A percentile compares a stretch with the other conserved stretches of the same genome.
Conservation (phyloP, 2,797 vertebrate species). For the Chiloscyllium punctatum region DNA sequence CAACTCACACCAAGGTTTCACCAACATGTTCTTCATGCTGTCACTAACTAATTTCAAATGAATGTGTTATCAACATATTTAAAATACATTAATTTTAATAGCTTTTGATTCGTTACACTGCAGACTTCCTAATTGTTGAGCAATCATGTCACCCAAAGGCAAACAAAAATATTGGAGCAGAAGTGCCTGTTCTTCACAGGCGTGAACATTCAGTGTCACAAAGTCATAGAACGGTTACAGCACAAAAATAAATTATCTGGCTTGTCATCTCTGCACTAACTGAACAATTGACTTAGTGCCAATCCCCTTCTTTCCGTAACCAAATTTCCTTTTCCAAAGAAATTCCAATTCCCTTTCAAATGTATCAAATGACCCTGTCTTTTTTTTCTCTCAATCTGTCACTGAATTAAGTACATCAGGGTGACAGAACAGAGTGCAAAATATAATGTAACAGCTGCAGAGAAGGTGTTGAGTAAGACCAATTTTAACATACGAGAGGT, state of each 20-base stretch:
- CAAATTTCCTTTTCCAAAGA: neutral
- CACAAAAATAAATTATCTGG: neutral
- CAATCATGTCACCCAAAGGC: neutral
- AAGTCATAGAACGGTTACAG: neutral
- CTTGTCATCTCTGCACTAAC: neutral
- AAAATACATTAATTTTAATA: neutral
- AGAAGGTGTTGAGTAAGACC: too few relatives aligned
- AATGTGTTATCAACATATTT: neutral
- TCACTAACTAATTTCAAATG: neutral
- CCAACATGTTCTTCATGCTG: neutral
- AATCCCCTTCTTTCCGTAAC: neutral
- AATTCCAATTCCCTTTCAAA: neutral
- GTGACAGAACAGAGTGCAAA: too few relatives aligned
- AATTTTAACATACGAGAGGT: too few relatives aligned
- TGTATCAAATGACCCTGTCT: neutral
- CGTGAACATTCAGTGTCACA: neutral
- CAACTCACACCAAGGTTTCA: too few relatives aligned
- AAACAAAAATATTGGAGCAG: neutral
- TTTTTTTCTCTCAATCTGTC: too few relatives aligned
- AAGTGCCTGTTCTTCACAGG: neutral
- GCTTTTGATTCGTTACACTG: neutral
- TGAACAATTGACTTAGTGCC: neutral
- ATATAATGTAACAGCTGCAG: too few relatives aligned
- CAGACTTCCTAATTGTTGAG: neutral
- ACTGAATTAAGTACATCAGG: too few relatives aligned